A percentile compares a stretch with the other conserved stretches of the same genome.
Conservation (phyloP, 1,140 invertebrate species). For the Linepithema humile region DNA sequence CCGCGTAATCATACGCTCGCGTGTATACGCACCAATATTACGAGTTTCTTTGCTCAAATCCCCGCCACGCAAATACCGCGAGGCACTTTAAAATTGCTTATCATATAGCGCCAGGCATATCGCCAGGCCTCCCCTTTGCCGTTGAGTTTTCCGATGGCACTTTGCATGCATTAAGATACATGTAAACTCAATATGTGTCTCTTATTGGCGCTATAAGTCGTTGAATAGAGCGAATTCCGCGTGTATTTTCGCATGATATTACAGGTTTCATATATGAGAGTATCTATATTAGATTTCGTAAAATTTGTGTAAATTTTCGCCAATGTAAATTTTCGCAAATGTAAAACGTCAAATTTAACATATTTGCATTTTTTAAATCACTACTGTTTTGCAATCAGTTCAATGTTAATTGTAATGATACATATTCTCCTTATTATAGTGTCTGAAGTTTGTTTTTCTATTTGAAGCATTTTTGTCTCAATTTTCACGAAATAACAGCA, state of each 20-base stretch:
- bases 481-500: background rate
- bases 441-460: background rate
- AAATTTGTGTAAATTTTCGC: constrained; percentile 24
- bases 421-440: too few relatives aligned
- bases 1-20: background rate
- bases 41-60: background rate
- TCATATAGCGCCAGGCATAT: constrained; percentile 26
- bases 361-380: too few relatives aligned
- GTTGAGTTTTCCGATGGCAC: background rate
- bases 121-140: background rate
- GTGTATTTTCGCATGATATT: background rate
- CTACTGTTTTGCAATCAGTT: too few relatives aligned
- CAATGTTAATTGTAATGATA: too few relatives aligned
- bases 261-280: background rate
- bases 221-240: background rate
- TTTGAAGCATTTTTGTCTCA: background rate
- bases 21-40: background rate
- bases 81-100: constrained; percentile 45
- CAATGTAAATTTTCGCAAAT: too few relatives aligned
- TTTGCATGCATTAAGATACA: constrained; percentile 35
- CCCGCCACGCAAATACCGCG: background rate
- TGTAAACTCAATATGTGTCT: constrained; percentile 11
- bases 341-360: background rate
- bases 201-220: constrained; percentile 1
- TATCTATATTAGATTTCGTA: background rate